Evolutionary conservation across 2,797 vertebrate genomes (phyloP), one percentile per base, ranked within the genome.

Genomic region (Apodemus agrarius): DNA sequence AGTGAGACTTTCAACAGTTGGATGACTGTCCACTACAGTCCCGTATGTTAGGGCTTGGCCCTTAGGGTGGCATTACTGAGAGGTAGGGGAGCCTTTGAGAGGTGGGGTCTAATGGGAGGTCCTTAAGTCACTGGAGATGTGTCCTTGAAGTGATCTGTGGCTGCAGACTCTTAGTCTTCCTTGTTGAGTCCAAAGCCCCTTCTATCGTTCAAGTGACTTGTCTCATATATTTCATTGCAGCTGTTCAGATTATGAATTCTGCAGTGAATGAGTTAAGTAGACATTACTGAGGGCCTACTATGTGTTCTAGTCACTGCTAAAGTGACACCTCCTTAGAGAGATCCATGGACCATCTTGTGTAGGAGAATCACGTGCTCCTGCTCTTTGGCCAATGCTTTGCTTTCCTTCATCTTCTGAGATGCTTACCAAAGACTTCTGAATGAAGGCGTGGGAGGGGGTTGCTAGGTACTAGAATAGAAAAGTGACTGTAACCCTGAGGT

Each of bases 281-380:
- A 2, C 75, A 54, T 83, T 43, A 43, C 78, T 22, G 29, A 92
- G 81, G 82, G 75, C 24, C 10, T 67, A 34, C 72, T 81, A 31
- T 43, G 54, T 10, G 43, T 26, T 84, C 31, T 0, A 6, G 61
- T 31, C 57, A 75, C 72, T 79, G 65, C 43, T 91, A 21, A 34
- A 8, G 74, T 6, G 31, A 75, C 9, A 3, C 29, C 17, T 72
- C 82, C 57, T 37, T 24, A 26, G 81, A 76, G 54, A 85, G 37
- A 40, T 24, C 0, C 29, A 3, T 43, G 24, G 6, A 26, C 21
- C 24, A 1, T 26, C n/a, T 1, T 14, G 34, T 57, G 54, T 52
- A 57, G 87, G 80, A 43, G 1, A 26, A 10, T 57, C 26, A 1
- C 4, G 17, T 2, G 2, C 0, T 0, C 0, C 0, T 13, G 3